phyloP scores from a whole-genome alignment of 2,888 invertebrate genomes.

The Drosophila algonquin region DNA sequence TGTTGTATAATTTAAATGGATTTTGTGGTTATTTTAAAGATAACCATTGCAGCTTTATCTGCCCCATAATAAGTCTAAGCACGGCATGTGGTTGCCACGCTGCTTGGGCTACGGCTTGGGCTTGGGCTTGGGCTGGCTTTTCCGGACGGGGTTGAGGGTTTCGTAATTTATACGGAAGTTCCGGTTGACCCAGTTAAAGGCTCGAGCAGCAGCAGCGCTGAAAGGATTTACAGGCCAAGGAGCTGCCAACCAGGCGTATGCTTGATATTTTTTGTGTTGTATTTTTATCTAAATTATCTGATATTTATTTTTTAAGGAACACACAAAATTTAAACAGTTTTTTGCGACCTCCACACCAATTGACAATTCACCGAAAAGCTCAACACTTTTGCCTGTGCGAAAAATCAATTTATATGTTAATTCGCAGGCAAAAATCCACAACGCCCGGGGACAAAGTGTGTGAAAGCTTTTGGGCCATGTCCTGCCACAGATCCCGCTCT shows the following conservation, averaged over 20 bases:
- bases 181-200: constrained; percentile 69
- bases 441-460: constrained; percentile 34
- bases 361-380: constrained; percentile 56
- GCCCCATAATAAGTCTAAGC: constrained; percentile 59
- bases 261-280: background rate
- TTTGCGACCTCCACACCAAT: constrained; percentile 6
- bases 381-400: constrained; percentile 60
- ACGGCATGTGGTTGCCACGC: constrained; percentile 10
- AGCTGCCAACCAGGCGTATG: background rate
- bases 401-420: constrained; percentile 81
- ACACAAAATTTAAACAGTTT: constrained; percentile 33
- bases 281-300: background rate
- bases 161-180: constrained; percentile 59
- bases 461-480: constrained; percentile 39
- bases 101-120: constrained; percentile 1
- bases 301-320: constrained; percentile 7
- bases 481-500: background rate
- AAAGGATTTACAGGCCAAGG: constrained; percentile 58
- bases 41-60: constrained; percentile 60
- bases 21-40: constrained; percentile 74
- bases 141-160: constrained; percentile 21
- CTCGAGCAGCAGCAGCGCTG: constrained; percentile 22
- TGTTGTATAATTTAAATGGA: constrained; percentile 71
- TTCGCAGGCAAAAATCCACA: constrained; percentile 68
- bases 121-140: no score